A percentile compares a stretch with the other conserved stretches of the same genome.
Evolutionary conservation across 2,888 invertebrate species (phyloP).

Genomic region (Diploptera punctata): DNA sequence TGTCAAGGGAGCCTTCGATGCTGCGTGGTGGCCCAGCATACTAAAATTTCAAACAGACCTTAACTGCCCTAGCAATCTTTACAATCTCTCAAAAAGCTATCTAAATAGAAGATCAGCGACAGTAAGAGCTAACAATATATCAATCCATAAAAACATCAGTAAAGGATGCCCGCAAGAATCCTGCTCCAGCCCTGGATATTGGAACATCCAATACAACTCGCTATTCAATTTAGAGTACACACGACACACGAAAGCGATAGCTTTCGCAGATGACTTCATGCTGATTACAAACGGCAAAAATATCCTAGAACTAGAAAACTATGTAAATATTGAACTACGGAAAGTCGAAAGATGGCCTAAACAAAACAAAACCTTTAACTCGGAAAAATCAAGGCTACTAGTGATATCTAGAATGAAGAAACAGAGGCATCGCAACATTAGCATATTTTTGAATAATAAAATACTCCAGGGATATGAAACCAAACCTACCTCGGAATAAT

Average conservation of each 20-base stretch:
- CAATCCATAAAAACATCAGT: not conserved
- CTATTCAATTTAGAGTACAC: not conserved
- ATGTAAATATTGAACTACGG: not conserved
- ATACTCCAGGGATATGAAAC: too few relatives aligned
- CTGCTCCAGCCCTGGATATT: not conserved
- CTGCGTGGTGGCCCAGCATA: not conserved
- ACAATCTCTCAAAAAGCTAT: slow-evolving; percentile 9
- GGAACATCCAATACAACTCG: slow-evolving; percentile 2
- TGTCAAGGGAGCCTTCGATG: not conserved
- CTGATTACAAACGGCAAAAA: not conserved
- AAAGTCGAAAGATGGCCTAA: not conserved
- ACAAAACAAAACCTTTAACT: not conserved
- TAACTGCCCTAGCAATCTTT: not conserved
- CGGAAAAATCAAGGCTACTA: not conserved
- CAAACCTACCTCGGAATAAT: too few relatives aligned
- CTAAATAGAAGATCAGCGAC: not conserved
- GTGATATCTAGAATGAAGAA: not conserved
- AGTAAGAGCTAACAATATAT: not conserved
- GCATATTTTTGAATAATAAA: too few relatives aligned
- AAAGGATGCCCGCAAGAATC: not conserved
- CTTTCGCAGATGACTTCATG: not conserved
- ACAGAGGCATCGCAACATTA: not conserved
- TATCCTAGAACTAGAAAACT: not conserved
- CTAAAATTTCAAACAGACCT: not conserved
- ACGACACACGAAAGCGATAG: not conserved